Evolutionary conservation across 2,888 invertebrate species (phyloP).

Genomic region (Odontocerum albicorne): DNA sequence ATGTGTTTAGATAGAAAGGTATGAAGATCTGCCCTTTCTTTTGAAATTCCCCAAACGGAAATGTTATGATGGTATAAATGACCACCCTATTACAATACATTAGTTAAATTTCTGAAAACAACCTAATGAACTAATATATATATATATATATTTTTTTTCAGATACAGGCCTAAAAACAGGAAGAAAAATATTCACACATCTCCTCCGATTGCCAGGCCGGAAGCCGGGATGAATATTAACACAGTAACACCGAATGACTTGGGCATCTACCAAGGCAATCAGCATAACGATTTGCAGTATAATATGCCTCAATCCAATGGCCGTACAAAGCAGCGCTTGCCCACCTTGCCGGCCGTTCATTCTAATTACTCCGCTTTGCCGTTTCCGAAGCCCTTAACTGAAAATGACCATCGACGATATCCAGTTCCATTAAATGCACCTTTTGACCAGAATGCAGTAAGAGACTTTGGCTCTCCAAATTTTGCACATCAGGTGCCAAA

Average conservation of each 20-base stretch:
- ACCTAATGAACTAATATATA: not conserved
- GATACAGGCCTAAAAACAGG: conserved; percentile 66
- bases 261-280: conserved; percentile 29
- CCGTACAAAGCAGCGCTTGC: conserved; percentile 39
- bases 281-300: conserved; percentile 40
- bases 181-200: conserved; percentile 47
- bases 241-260: not conserved
- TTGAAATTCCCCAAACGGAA: no score
- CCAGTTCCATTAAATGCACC: conserved; percentile 10
- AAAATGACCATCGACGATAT: conserved; percentile 9
- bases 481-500: not conserved
- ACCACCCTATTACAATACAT: no score
- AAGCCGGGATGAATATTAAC: conserved; percentile 4
- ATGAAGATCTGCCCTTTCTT: no score
- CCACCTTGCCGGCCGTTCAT: conserved; percentile 33
- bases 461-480: conserved; percentile 13
- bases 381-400: no score
- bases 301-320: conserved; percentile 44
- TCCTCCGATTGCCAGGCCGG: conserved; percentile 9
- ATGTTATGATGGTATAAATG: no score
- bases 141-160: conserved; percentile 38
- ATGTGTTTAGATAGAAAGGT: no score
- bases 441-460: conserved; percentile 16
- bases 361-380: no score
- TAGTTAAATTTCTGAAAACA: no score